Conservation (phyloP, 2,113 vertebrate genomes). For the Symphodus melops region DNA sequence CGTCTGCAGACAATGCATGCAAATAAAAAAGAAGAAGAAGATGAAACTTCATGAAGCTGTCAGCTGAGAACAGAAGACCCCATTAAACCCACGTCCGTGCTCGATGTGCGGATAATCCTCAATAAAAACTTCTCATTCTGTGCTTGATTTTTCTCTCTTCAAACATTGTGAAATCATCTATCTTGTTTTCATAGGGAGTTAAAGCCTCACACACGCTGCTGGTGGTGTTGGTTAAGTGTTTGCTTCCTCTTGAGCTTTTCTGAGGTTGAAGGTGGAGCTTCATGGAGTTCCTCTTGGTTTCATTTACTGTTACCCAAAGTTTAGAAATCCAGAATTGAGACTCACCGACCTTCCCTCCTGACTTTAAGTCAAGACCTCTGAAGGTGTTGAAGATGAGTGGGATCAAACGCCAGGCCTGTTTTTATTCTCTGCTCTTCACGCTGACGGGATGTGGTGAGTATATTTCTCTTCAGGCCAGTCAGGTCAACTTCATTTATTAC, state of each 20-base stretch:
- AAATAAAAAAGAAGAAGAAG: slow-evolving; percentile 3
- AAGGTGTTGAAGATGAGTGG: slow-evolving; percentile 21
- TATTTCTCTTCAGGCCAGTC: neutral
- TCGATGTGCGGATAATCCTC: too few species aligned
- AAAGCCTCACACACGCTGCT: neutral
- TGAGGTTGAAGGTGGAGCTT: slow-evolving; percentile 70
- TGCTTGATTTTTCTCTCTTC: too few species aligned
- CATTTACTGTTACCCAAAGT: slow-evolving; percentile 29
- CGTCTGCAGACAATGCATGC: slow-evolving; percentile 6
- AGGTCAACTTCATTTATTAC: too few species aligned
- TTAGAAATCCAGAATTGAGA: neutral
- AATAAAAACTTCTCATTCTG: too few species aligned
- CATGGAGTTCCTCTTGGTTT: slow-evolving; percentile 64
- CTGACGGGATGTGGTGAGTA: slow-evolving; percentile 61
- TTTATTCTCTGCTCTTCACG: slow-evolving; percentile 45
- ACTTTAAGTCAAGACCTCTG: neutral
- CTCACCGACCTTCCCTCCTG: neutral
- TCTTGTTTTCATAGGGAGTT: neutral
- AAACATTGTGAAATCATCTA: too few species aligned
- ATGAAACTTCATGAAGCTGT: neutral
- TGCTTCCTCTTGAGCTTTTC: slow-evolving; percentile 47
- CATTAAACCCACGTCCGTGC: too few species aligned
- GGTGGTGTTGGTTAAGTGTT: neutral
- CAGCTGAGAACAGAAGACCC: neutral
- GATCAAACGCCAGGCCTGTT: slow-evolving; percentile 5